phyloP scores from a whole-genome alignment of 2,888 invertebrate genomes.

The Drosophila stalkeri region DNA sequence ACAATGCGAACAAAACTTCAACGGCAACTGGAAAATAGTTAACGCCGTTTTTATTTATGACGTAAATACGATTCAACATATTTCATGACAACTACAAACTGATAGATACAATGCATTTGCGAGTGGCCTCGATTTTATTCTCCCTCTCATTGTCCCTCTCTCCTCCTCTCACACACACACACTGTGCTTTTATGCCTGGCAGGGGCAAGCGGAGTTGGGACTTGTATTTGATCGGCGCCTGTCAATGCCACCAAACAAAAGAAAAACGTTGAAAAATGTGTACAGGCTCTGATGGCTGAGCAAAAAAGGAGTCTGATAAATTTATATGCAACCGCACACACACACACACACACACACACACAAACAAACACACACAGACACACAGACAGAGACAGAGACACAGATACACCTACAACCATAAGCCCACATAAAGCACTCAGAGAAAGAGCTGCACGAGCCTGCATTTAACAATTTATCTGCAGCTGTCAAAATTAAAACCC shows the following conservation, averaged over 20 bases:
- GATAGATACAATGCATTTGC: constrained; percentile 78
- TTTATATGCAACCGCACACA: constrained; percentile 70
- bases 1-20: constrained; percentile 42
- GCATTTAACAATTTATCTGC: constrained; percentile 85
- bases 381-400: constrained; percentile 23
- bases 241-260: constrained; percentile 77
- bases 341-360: constrained; percentile 12
- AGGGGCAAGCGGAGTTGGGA: constrained; percentile 23
- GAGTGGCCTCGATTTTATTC: constrained; percentile 56
- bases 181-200: constrained; percentile 22
- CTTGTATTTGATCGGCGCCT: constrained; percentile 75
- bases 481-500: constrained; percentile 85
- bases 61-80: constrained; percentile 71
- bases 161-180: background rate
- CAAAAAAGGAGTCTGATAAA: constrained; percentile 64
- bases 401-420: constrained; percentile 63
- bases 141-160: background rate
- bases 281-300: constrained; percentile 66
- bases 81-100: constrained; percentile 72
- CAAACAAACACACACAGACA: constrained; percentile 2
- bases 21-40: constrained; percentile 67
- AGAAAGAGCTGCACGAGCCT: constrained; percentile 61
- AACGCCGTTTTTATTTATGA: constrained; percentile 79
- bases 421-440: constrained; percentile 79
- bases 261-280: constrained; percentile 75